These are phyloP conservation scores for Prionailurus viverrinus DNA, from an alignment of 2,113 vertebrate genomes.

Conservation along the genomic window DNA sequence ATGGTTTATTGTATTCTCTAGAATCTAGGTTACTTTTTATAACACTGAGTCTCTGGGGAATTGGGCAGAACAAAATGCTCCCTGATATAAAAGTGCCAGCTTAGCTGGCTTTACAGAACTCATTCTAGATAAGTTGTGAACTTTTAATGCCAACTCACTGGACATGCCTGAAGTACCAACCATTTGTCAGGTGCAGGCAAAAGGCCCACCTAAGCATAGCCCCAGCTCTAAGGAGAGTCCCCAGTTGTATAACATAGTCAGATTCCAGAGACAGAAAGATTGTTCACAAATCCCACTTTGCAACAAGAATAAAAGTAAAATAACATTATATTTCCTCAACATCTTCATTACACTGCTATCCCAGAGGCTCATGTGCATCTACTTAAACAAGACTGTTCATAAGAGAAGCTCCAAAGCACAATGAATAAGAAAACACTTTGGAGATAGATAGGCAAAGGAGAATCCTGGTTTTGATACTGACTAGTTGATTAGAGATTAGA, in stretches of 20 bases:
- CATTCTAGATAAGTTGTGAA: constrained; percentile 8
- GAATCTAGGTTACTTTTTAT: constrained; percentile 82
- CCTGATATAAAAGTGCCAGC: constrained; percentile 57
- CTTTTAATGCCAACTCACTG: background rate
- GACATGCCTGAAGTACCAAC: background rate
- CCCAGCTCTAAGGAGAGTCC: background rate
- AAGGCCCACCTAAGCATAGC: background rate
- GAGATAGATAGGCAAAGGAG: background rate
- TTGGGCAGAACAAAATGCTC: constrained; percentile 66
- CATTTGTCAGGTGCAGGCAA: background rate
- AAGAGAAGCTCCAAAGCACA: background rate
- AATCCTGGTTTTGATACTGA: background rate
- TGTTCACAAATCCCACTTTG: background rate
- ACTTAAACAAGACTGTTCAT: background rate
- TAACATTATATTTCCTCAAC: background rate
- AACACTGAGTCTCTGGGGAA: constrained; percentile 68
- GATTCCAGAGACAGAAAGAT: background rate
- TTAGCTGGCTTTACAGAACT: constrained; percentile 28
- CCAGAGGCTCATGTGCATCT: background rate
- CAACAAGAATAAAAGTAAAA: constrained; percentile 3
- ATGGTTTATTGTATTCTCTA: constrained; percentile 75
- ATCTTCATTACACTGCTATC: background rate
- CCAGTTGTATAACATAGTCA: background rate
- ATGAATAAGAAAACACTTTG: background rate
- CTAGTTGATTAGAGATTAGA: background rate